Percentiles rank a stretch among this genome's conserved stretches.
phyloP scores from a whole-genome alignment of 2,888 invertebrate species.

The Esperia sulphurella region DNA sequence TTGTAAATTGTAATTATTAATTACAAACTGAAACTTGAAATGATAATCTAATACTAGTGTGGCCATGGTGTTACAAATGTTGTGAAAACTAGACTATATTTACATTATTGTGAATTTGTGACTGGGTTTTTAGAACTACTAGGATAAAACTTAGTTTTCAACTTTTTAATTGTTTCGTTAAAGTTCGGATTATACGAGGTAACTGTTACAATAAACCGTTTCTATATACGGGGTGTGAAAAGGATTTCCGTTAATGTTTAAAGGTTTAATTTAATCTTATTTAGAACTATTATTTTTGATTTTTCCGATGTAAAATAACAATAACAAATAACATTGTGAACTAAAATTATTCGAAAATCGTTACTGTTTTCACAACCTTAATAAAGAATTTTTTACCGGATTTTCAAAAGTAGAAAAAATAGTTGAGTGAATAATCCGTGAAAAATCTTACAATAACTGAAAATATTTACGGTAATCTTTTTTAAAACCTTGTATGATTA shows the following conservation, averaged over 20 bases:
- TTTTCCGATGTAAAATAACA: too few species aligned
- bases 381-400: too few species aligned
- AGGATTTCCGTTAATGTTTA: background rate
- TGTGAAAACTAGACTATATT: background rate
- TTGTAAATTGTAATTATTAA: background rate
- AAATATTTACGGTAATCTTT: too few species aligned
- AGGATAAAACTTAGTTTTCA: background rate
- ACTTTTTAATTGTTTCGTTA: constrained; percentile 2
- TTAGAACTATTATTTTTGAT: too few species aligned
- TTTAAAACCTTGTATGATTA: too few species aligned
- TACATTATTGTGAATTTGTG: background rate
- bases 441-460: too few species aligned
- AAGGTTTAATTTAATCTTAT: background rate
- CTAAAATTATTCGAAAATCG: too few species aligned
- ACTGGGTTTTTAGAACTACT: background rate
- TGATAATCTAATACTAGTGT: background rate
- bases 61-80: constrained; percentile 1
- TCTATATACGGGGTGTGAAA: constrained; percentile 1
- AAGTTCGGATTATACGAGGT: constrained; percentile 12
- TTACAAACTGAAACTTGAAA: background rate
- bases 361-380: too few species aligned
- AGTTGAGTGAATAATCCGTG: background rate
- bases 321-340: too few species aligned
- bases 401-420: too few species aligned
- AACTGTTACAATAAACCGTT: constrained; percentile 8